Evolutionary conservation across 2,888 invertebrate species (phyloP), one percentile per base, ranked within the genome.

Genomic region (Mechanitis mazaeus): DNA sequence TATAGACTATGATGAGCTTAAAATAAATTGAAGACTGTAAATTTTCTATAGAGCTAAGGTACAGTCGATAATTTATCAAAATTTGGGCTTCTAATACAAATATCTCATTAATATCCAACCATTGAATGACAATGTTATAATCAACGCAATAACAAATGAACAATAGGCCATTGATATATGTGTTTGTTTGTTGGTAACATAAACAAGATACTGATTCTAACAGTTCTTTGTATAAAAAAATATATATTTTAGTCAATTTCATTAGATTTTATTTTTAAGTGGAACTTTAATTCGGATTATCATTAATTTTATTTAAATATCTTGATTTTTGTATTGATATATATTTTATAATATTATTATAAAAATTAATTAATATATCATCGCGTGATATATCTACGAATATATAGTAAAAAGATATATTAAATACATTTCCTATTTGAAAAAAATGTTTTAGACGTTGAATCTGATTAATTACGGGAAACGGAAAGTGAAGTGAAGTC

Each of bases 401-500:
- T 50, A 50, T 31, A 7, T 7, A 31, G 9, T 31, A 50, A 31
- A 50, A 50, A 31, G 28, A 45, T 20, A n/a, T 11, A 53, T 53
- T 58, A 33, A 31, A 57, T 56, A 54, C 47, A 57, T 58, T 64
- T 59, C 58, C 60, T 55, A 58, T 33, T 59, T 58, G 46, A 59
- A 55, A 59, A 38, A 53, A 58, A 20, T 58, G 56, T 59, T 62
- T 54, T 59, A 61, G 54, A n/a, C 53, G 56, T 28, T 47, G 38
- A 6, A 38, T 3, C 42, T 3, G 42, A 42, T 54, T 60, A 58
- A 55, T 59, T 66, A 60, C 60, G 61, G 60, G 64, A 67, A 67
- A 63, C 65, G 63, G 65, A 65, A 67, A 65, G 65, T 67, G 45
- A 65, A 61, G 58, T 60, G 57, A 62, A 65, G 55, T 64, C 65